Evolutionary conservation across 2,797 vertebrate genomes (phyloP).

Genomic region (Rhinogobio ventralis): DNA sequence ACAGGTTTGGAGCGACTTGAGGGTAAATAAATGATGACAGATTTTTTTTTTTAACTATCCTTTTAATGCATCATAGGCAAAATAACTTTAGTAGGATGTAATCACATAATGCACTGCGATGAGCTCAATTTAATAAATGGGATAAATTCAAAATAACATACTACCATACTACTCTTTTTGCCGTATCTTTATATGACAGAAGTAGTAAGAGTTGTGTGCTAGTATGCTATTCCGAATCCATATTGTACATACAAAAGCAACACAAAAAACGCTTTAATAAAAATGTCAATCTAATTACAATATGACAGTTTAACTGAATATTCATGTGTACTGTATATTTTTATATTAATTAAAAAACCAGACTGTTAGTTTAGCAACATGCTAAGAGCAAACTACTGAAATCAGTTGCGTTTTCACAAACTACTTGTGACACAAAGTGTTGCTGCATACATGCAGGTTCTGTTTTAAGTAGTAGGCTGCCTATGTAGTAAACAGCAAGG

Average conservation of each 20-base stretch:
- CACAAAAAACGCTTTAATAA: not conserved
- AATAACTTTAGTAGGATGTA: not conserved
- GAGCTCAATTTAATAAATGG: too few relatives aligned
- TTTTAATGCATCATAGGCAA: not conserved
- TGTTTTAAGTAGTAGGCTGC: not conserved
- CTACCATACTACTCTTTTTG: not conserved
- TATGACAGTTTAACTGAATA: not conserved
- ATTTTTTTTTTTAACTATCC: not conserved
- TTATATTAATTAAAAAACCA: not conserved
- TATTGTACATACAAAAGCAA: not conserved
- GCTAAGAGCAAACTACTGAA: not conserved
- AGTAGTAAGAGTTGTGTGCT: not conserved
- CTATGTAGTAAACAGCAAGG: not conserved
- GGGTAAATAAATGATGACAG: not conserved
- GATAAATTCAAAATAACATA: not conserved
- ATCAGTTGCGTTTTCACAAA: not conserved
- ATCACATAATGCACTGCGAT: not conserved
- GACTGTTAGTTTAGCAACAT: not conserved
- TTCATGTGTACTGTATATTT: not conserved
- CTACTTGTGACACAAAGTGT: not conserved
- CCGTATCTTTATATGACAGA: too few relatives aligned
- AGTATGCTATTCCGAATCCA: not conserved
- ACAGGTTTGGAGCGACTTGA: not conserved
- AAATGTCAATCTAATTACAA: not conserved
- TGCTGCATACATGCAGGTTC: not conserved